Evolutionary conservation across 1,140 invertebrate genomes (phyloP).

Genomic region (Heterodera carotae): DNA sequence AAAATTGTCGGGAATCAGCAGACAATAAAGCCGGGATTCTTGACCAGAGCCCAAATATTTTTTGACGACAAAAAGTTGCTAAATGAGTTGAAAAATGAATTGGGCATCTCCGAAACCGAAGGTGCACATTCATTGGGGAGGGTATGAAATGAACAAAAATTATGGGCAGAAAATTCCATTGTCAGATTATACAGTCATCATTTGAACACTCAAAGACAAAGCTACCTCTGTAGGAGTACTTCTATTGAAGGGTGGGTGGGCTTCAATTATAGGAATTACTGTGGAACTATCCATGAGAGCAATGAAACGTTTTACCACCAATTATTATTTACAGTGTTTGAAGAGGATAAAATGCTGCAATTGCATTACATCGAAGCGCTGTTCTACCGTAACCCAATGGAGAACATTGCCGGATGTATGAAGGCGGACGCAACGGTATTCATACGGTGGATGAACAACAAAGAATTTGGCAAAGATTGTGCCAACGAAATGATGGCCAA

Average conservation of each 20-base stretch:
- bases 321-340: not conserved
- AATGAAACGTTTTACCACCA: too few relatives aligned
- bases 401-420: not conserved
- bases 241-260: too few relatives aligned
- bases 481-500: not conserved
- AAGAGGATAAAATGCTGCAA: not conserved
- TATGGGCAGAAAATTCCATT: too few relatives aligned
- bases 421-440: not conserved
- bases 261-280: too few relatives aligned
- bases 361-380: not conserved
- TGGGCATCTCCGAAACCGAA: too few relatives aligned
- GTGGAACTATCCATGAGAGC: too few relatives aligned
- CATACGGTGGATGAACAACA: not conserved
- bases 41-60: not conserved
- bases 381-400: not conserved
- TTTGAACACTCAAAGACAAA: too few relatives aligned
- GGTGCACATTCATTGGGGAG: too few relatives aligned
- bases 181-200: too few relatives aligned
- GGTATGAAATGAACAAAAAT: too few relatives aligned
- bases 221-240: too few relatives aligned
- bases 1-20: not conserved
- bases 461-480: not conserved
- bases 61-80: not conserved
- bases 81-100: too few relatives aligned
- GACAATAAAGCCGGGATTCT: not conserved